Evolutionary conservation across 2,797 vertebrate species (phyloP).

Genomic region (Garrulus glandarius): DNA sequence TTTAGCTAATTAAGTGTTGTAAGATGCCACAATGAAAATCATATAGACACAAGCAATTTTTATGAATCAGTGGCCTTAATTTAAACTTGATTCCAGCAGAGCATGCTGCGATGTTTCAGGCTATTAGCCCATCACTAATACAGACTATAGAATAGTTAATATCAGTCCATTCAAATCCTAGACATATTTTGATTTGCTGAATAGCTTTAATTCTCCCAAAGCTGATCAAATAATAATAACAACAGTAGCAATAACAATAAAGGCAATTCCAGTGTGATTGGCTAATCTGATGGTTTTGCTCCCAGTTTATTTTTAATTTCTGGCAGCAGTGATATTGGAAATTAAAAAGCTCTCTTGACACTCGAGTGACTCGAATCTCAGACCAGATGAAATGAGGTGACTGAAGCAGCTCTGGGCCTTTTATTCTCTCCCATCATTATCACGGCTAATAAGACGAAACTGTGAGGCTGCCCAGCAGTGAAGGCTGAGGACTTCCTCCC

Average conservation of each 20-base stretch:
- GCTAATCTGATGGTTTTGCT: conserved; percentile 57
- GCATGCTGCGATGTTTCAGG: neutral
- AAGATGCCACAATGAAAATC: neutral
- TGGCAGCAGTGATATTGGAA: conserved; percentile 54
- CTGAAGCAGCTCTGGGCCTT: conserved; percentile 61
- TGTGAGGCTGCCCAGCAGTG: conserved; percentile 18
- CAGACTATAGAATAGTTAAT: neutral
- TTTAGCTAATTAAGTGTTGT: conserved; percentile 30
- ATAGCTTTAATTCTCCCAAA: conserved; percentile 45
- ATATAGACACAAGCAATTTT: conserved; percentile 19
- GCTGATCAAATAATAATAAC: conserved; percentile 54
- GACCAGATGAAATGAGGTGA: conserved; percentile 62
- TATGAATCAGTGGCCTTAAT: conserved; percentile 28
- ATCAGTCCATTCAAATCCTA: conserved; percentile 28
- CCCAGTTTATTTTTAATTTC: conserved; percentile 68
- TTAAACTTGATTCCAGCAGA: conserved; percentile 43
- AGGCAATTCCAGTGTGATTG: conserved; percentile 51
- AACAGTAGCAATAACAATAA: conserved; percentile 38
- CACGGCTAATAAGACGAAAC: conserved; percentile 52
- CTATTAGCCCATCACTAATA: conserved; percentile 37
- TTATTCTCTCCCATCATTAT: conserved; percentile 65
- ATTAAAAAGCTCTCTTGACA: conserved; percentile 66
- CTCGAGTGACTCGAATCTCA: conserved; percentile 52
- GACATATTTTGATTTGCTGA: conserved; percentile 31
- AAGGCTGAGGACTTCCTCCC: neutral